Percentiles rank a stretch among this genome's conserved stretches.
Evolutionary conservation across 2,797 vertebrate genomes (phyloP).

Genomic region (Cuculus canorus): DNA sequence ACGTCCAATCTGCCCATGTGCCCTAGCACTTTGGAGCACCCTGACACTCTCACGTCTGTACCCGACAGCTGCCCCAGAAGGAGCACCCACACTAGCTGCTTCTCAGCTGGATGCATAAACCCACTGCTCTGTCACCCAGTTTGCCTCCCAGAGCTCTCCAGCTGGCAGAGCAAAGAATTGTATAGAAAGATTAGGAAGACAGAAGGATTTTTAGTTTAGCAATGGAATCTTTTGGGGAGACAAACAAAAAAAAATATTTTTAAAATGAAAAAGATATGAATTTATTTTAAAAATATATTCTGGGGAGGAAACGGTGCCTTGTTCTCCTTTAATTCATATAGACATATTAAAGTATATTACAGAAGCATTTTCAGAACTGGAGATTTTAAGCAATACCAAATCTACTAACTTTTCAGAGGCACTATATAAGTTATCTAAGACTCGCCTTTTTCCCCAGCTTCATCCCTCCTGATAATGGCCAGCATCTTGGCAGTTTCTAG

Average conservation of each 20-base stretch:
- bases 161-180: background rate
- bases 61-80: background rate
- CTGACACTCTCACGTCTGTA: too few species aligned
- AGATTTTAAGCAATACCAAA: background rate
- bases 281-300: background rate
- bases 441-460: background rate
- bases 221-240: background rate
- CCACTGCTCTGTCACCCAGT: background rate
- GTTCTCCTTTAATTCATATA: background rate
- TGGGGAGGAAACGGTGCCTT: background rate
- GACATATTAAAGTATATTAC: background rate
- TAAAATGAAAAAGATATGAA: background rate
- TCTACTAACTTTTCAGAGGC: background rate
- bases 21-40: background rate
- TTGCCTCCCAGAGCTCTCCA: background rate
- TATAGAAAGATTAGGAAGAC: background rate
- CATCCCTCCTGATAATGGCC: background rate
- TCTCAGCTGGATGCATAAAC: background rate
- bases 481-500: background rate
- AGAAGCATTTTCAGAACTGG: background rate
- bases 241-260: background rate
- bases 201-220: background rate
- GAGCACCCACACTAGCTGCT: accelerated
- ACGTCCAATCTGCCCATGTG: background rate
- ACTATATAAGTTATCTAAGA: background rate